These are phyloP conservation scores for Dermatemys mawii DNA, from an alignment of 2,113 vertebrate genomes.

Conservation along the genomic window DNA sequence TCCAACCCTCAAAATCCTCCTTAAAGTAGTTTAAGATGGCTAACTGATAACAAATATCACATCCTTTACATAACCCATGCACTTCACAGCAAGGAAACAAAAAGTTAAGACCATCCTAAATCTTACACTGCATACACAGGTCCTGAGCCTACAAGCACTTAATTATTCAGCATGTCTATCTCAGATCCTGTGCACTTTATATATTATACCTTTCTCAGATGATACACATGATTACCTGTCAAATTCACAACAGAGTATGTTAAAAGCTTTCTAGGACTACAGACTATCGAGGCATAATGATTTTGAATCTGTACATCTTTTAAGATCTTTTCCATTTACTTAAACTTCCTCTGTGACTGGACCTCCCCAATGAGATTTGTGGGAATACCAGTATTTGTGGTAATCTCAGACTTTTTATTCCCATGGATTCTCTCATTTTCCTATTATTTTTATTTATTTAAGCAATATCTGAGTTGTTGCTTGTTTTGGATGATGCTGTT, in stretches of 20 bases:
- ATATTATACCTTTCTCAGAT: background rate
- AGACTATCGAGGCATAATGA: background rate
- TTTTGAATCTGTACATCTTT: background rate
- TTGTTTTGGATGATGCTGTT: background rate
- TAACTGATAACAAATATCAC: background rate
- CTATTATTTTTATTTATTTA: background rate
- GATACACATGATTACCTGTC: background rate
- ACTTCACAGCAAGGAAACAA: background rate
- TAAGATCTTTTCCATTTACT: background rate
- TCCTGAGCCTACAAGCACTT: background rate
- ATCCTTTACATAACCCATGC: background rate
- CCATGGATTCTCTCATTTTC: background rate
- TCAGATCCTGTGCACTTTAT: background rate
- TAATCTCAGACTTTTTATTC: background rate
- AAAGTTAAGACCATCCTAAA: background rate
- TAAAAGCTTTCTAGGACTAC: background rate
- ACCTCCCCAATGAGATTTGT: background rate
- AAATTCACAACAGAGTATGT: background rate
- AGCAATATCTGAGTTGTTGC: background rate
- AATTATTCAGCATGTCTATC: background rate
- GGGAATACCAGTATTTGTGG: background rate
- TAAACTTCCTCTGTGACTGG: background rate
- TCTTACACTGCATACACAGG: background rate
- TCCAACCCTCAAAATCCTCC: background rate
- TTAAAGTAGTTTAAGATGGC: background rate